phyloP scores from a whole-genome alignment of 2,113 vertebrate genomes.

The Scortum barcoo region DNA sequence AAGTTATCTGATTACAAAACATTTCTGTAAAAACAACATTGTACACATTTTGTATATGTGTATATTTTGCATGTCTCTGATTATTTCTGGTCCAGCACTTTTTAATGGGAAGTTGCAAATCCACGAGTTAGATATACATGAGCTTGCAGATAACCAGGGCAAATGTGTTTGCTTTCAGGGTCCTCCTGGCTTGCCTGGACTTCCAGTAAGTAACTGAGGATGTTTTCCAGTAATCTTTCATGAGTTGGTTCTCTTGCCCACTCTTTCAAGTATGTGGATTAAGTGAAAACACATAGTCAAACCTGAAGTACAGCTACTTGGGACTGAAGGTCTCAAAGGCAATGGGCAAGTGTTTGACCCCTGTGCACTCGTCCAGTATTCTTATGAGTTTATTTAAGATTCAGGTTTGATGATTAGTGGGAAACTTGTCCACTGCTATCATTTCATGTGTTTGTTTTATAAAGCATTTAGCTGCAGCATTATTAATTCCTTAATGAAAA shows the following conservation, averaged over 20 bases:
- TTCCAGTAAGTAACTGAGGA: slow-evolving; percentile 75
- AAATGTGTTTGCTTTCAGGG: slow-evolving; percentile 75
- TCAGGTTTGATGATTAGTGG: neutral
- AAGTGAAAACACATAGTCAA: neutral
- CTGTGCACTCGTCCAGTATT: neutral
- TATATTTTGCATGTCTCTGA: neutral
- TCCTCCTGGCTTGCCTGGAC: slow-evolving; percentile 82
- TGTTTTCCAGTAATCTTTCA: neutral
- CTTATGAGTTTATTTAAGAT: neutral
- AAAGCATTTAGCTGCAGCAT: neutral
- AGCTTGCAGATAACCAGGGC: slow-evolving; percentile 22
- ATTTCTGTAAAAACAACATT: neutral
- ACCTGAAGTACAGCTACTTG: neutral
- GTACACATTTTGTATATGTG: neutral
- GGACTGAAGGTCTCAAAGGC: slow-evolving; percentile 4
- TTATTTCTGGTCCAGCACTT: neutral
- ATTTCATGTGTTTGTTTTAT: neutral
- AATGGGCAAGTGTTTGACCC: neutral
- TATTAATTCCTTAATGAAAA: slow-evolving; percentile 3
- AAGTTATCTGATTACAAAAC: neutral
- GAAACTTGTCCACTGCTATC: slow-evolving; percentile 2
- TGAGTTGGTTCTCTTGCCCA: neutral
- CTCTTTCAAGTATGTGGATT: no score
- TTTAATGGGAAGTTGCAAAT: neutral
- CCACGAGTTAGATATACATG: neutral